These are phyloP conservation scores for Sinodicranocentrus sp. DNA, from an alignment of 2,888 invertebrate genomes.

Conservation along the genomic window DNA sequence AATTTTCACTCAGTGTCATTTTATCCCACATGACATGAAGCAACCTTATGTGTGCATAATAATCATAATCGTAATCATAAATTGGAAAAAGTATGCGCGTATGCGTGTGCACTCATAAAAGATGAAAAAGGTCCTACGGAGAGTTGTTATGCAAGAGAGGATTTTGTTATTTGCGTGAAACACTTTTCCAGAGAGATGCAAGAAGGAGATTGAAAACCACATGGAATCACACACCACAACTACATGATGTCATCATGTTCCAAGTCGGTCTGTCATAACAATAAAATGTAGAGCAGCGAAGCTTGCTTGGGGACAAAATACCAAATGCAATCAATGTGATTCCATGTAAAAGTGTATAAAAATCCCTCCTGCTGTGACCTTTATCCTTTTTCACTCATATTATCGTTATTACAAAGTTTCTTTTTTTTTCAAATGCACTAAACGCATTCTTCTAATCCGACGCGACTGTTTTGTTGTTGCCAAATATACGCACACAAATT, in stretches of 20 bases:
- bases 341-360: conserved; percentile 47
- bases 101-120: conserved; percentile 45
- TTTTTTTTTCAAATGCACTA: background rate
- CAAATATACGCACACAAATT: conserved; percentile 10
- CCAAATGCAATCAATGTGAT: conserved; percentile 64
- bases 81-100: conserved; percentile 42
- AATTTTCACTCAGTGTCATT: background rate
- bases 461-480: conserved; percentile 43
- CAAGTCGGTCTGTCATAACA: conserved; percentile 35
- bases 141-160: conserved; percentile 3
- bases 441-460: conserved; percentile 9
- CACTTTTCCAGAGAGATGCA: background rate
- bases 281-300: conserved; percentile 58
- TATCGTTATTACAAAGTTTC: conserved; percentile 23
- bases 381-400: conserved; percentile 53
- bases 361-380: conserved; percentile 68
- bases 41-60: conserved; percentile 43
- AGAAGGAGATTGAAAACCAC: conserved; percentile 39
- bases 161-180: background rate
- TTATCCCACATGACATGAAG: background rate
- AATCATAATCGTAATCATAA: conserved; percentile 67
- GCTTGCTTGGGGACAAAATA: too few species aligned
- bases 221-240: conserved; percentile 45
- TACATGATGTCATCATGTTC: conserved; percentile 61
- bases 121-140: conserved; percentile 17